Evolutionary conservation across 2,113 vertebrate genomes (phyloP), one percentile per base, ranked within the genome.

Genomic region (Ailurus styani): DNA sequence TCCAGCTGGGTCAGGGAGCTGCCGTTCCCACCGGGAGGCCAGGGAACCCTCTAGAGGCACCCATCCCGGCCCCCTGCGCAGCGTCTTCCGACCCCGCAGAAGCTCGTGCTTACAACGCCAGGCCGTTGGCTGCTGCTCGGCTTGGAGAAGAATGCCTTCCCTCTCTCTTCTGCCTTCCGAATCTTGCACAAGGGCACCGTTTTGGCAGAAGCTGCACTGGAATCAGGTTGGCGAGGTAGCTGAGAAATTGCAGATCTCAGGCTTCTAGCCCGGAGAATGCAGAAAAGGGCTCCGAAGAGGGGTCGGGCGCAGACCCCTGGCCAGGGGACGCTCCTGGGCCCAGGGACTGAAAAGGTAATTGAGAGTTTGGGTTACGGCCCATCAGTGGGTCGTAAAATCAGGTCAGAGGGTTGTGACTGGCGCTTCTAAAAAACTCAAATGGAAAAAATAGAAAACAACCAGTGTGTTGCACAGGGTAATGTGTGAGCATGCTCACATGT

Each of bases 11-110:
- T 18, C 40, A 73, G n/a, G 66, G 50, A 14, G 11, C 47, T 52
- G 37, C 60, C 42, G 5, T 66, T 40, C 83, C 37, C 7, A 8
- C 21, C 31, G 14, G 47, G 37, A 55, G 14, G 9, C 78, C 45
- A 18, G 25, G 55, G 37, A 81, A 40, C 4, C 13, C 9, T 18
- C 15, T 9, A 5, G 45, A 15, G 62, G 18, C 3, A 34, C 15
- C 34, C 17, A 9, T 27, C 57, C 11, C 45, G 21, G 27, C 1
- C 15, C 1, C 0, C 0, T 6, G 54, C 0, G 18, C 20, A 7
- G 15, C 3, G 27, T 20, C 34, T 55, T 27, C 42, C 0, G n/a
- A 31, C 54, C 42, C 14, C 25, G 55, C 25, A 6, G 18, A 13
- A 18, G 18, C 29, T 17, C 47, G 3, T 0, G 0, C 60, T 14